Percentiles rank a stretch among this genome's conserved stretches.
These are phyloP conservation scores for Hydrolagus colliei DNA, from an alignment of 2,797 vertebrate species.

Conservation along the genomic window DNA sequence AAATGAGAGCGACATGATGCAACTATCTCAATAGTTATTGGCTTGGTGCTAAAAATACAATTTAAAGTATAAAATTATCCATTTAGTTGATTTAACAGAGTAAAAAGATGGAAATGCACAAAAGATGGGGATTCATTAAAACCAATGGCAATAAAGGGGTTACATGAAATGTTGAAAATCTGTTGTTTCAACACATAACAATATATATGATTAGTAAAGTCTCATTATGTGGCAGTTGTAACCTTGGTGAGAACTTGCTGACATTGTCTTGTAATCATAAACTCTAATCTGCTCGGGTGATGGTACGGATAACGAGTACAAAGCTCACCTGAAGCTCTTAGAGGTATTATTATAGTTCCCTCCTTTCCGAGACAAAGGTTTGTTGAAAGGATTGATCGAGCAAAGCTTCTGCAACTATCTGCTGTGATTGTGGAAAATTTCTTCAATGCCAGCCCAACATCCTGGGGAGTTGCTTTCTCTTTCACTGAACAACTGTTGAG, in stretches of 20 bases:
- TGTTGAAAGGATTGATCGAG: not conserved
- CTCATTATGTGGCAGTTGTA: not conserved
- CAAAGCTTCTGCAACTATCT: not conserved
- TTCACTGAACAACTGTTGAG: not conserved
- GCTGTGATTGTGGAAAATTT: not conserved
- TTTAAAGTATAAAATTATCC: no score
- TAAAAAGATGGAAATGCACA: no score
- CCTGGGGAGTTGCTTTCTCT: not conserved
- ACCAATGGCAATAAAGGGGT: no score
- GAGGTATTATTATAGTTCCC: not conserved
- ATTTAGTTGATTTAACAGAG: no score
- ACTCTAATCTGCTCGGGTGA: not conserved
- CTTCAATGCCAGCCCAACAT: not conserved
- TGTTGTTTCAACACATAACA: no score
- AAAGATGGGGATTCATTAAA: no score
- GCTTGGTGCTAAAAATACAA: no score
- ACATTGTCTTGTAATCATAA: conserved; percentile 7
- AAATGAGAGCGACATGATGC: no score
- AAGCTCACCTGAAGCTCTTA: not conserved
- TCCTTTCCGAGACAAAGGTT: not conserved
- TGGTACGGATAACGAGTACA: not conserved
- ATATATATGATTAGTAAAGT: not conserved
- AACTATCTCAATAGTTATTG: no score
- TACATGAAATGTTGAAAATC: no score
- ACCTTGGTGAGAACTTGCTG: conserved; percentile 23